These are phyloP conservation scores for Heliconius melpomene DNA, from an alignment of 1,140 invertebrate species.

Conservation along the genomic window DNA sequence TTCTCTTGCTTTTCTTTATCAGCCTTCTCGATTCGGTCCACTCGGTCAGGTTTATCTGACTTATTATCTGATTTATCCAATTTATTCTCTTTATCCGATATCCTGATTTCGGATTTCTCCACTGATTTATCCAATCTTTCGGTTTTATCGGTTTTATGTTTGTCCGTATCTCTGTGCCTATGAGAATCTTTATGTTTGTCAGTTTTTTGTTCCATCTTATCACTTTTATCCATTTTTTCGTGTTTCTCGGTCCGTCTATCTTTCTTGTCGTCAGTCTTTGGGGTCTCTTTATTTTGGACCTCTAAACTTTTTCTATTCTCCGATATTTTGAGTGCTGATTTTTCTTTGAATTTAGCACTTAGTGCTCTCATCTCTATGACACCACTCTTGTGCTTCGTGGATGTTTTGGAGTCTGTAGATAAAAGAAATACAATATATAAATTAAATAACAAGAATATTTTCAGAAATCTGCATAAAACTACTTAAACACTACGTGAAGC, in stretches of 20 bases:
- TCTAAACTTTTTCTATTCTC: slow-evolving; percentile 62
- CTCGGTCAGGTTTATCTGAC: slow-evolving; percentile 44
- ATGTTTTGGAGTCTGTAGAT: slow-evolving; percentile 63
- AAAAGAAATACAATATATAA: slow-evolving; percentile 21
- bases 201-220: slow-evolving; percentile 44
- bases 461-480: too few relatives aligned
- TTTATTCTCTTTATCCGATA: slow-evolving; percentile 40
- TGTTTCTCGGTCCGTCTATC: slow-evolving; percentile 51
- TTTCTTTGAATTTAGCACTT: slow-evolving; percentile 70
- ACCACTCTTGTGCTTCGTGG: slow-evolving; percentile 71
- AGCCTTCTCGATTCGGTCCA: slow-evolving; percentile 30
- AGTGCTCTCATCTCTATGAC: slow-evolving; percentile 79
- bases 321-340: slow-evolving; percentile 59
- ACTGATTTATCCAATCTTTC: slow-evolving; percentile 35
- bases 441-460: too few relatives aligned
- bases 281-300: slow-evolving; percentile 56
- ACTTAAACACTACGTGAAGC: too few relatives aligned
- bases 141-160: slow-evolving; percentile 40
- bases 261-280: slow-evolving; percentile 52
- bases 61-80: slow-evolving; percentile 40
- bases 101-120: slow-evolving; percentile 46
- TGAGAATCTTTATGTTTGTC: slow-evolving; percentile 39
- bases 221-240: slow-evolving; percentile 46
- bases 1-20: slow-evolving; percentile 49
- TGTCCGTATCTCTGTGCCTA: slow-evolving; percentile 51